Conservation (phyloP, 1,140 invertebrate genomes). For the Scaptodrosophila lebanonensis region DNA sequence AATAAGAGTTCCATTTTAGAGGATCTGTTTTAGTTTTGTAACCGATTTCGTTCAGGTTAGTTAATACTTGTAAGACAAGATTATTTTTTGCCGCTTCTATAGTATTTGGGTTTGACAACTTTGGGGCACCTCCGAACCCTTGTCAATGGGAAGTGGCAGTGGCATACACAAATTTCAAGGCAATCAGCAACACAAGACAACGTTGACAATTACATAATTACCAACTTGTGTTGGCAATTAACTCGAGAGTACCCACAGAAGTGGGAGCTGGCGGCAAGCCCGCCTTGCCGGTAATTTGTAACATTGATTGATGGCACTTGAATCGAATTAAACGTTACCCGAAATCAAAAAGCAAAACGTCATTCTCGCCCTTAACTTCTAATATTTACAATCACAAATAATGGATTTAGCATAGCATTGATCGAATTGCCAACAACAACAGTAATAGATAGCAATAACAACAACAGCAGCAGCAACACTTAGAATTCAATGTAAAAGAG, state of each 20-base stretch:
- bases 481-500: too few relatives aligned
- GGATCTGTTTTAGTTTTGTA: too few relatives aligned
- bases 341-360: conserved; percentile 13
- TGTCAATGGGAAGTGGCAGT: conserved; percentile 37
- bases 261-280: conserved; percentile 1
- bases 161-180: conserved; percentile 26
- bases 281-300: conserved; percentile 33
- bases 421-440: too few relatives aligned
- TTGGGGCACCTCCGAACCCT: conserved; percentile 18
- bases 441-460: too few relatives aligned
- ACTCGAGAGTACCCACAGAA: conserved; percentile 36
- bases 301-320: conserved; percentile 57
- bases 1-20: too few relatives aligned
- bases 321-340: conserved; percentile 38
- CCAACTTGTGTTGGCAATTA: conserved; percentile 60
- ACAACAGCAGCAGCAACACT: too few relatives aligned
- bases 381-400: conserved; percentile 70
- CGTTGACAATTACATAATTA: conserved; percentile 67
- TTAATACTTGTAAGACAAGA: too few relatives aligned
- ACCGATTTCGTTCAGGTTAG: too few relatives aligned
- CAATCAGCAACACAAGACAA: conserved; percentile 17
- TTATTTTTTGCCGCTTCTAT: too few relatives aligned
- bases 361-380: conserved; percentile 29
- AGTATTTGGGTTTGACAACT: too few relatives aligned
- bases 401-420: conserved; percentile 46